Percentiles rank a stretch among this genome's conserved stretches.
Evolutionary conservation across 2,113 vertebrate species (phyloP).

Genomic region (Aspiorhynchus laticeps): DNA sequence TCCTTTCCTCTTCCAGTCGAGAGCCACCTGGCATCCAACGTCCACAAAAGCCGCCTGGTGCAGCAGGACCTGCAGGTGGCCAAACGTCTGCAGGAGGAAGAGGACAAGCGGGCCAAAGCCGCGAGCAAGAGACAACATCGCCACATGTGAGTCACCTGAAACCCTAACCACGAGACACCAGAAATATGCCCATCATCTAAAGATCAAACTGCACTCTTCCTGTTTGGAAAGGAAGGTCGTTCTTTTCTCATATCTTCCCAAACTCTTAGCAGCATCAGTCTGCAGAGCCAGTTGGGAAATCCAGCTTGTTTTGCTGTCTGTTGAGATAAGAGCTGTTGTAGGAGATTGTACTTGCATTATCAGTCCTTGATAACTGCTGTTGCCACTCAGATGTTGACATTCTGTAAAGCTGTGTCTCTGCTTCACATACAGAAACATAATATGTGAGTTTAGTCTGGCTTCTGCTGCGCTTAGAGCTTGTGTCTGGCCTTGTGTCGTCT

Average conservation of each 20-base stretch:
- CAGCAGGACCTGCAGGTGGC: conserved; percentile 92
- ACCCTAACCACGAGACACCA: conserved; percentile 20
- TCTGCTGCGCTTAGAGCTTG: background rate
- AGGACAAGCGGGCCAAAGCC: conserved; percentile 86
- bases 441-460: background rate
- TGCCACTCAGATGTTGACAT: background rate
- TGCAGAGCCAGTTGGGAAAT: background rate
- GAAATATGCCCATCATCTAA: background rate
- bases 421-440: background rate
- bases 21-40: conserved; percentile 93
- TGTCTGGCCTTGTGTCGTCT: conserved; percentile 27
- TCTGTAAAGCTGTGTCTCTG: background rate
- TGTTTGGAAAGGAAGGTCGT: background rate
- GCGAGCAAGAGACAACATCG: conserved; percentile 79
- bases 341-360: background rate
- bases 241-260: background rate
- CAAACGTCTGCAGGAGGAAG: conserved; percentile 92
- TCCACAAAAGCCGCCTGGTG: conserved; percentile 92
- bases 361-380: background rate
- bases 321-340: background rate
- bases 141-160: conserved; percentile 81
- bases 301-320: background rate
- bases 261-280: background rate
- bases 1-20: conserved; percentile 81
- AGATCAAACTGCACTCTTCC: background rate